These are phyloP conservation scores for Bombus cullumanus DNA, from an alignment of 1,140 invertebrate genomes.

Conservation along the genomic window DNA sequence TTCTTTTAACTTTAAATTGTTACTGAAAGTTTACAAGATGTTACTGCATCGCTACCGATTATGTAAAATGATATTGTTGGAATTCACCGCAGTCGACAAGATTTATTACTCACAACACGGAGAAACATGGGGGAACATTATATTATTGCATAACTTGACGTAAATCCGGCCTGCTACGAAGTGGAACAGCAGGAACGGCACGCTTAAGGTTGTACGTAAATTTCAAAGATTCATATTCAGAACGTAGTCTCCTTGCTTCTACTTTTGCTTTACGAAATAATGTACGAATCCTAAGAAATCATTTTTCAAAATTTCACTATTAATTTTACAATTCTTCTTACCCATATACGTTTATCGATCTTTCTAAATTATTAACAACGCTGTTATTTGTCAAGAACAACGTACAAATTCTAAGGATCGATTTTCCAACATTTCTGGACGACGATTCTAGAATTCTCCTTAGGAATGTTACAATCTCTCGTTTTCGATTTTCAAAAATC, in stretches of 20 bases:
- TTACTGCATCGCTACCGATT: not conserved
- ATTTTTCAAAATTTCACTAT: not conserved
- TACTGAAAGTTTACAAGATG: not conserved
- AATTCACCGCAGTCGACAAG: not conserved
- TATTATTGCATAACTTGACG: not conserved
- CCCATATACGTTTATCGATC: too few relatives aligned
- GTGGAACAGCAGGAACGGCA: not conserved
- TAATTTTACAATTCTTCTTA: not conserved
- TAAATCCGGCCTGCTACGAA: constrained; percentile 10
- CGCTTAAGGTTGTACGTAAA: not conserved
- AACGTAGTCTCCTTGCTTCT: not conserved
- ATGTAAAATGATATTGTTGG: not conserved
- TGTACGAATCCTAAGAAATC: not conserved
- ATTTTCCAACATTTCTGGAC: too few relatives aligned
- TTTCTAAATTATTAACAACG: too few relatives aligned
- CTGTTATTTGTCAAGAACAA: too few relatives aligned
- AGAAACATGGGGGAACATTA: constrained; percentile 4
- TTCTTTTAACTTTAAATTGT: too few relatives aligned
- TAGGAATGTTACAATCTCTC: too few relatives aligned
- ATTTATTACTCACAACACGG: not conserved
- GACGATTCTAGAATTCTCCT: too few relatives aligned
- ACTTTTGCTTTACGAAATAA: not conserved
- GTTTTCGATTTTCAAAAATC: too few relatives aligned
- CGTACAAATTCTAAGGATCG: too few relatives aligned
- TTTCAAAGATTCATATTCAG: not conserved